phyloP scores from a whole-genome alignment of 1,140 invertebrate genomes.

The Piezodorus guildinii region DNA sequence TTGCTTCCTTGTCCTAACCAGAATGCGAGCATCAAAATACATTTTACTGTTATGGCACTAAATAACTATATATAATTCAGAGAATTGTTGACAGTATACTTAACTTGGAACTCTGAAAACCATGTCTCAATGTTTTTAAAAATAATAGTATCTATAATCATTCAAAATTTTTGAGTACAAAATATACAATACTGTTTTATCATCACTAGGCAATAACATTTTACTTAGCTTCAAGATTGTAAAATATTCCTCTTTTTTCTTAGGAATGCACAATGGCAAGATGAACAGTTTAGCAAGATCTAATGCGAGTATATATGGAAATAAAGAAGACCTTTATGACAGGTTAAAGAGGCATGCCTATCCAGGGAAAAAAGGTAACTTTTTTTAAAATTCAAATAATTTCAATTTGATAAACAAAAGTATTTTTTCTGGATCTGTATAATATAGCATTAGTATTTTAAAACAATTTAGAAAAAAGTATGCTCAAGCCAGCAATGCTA shows the following conservation, averaged over 20 bases:
- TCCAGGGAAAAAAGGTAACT: slow-evolving; percentile 83
- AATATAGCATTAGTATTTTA: not conserved
- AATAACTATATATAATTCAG: no score
- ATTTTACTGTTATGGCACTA: no score
- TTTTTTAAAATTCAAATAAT: not conserved
- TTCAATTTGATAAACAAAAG: not conserved
- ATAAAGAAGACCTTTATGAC: slow-evolving; percentile 91
- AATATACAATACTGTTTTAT: no score
- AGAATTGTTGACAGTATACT: no score
- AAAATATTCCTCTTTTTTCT: slow-evolving; percentile 37
- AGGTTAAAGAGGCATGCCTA: slow-evolving; percentile 90
- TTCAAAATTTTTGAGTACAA: no score
- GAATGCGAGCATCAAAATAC: no score
- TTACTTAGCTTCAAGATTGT: no score
- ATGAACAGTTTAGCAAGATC: slow-evolving; percentile 84
- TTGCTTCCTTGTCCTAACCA: no score
- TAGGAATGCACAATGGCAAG: slow-evolving; percentile 68
- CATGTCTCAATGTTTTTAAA: no score
- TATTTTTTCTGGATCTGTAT: not conserved
- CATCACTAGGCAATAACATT: no score
- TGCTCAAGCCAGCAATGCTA: not conserved
- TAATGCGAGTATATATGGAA: slow-evolving; percentile 87
- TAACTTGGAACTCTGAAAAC: no score
- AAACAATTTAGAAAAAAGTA: not conserved
- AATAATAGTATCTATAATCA: no score